Evolutionary conservation across 2,888 invertebrate species (phyloP), one percentile per base, ranked within the genome.

Genomic region (Drosophila hamatofila): DNA sequence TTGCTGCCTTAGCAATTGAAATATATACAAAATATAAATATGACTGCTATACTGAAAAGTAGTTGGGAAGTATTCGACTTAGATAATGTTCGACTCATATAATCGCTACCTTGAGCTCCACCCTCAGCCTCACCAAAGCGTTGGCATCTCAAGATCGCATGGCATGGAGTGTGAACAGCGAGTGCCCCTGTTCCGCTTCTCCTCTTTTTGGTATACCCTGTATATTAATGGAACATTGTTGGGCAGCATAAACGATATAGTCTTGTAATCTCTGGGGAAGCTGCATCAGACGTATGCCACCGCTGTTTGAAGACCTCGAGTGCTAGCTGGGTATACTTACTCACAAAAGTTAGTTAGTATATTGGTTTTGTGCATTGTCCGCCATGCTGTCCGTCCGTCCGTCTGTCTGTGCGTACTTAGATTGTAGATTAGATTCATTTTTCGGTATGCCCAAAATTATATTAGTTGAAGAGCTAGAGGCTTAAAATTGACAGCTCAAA

Each of bases 111-210:
- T 46, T 57, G 35, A 23, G 27, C n/a, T 16, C 25, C 25, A 46
- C 16, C 25, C 44, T 44, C 44, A 44, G 23, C n/a, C n/a, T 16
- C 12, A 6, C 23, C 54, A 69, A 55, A 23, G 79, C 65, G 46
- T 37, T 54, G 64, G 75, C 64, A 80, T 81, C 80, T 67, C 37
- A 79, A 81, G 86, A 85, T 81, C 83, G 86, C 81, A 66, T 72
- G 83, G 71, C 72, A 70, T 67, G 58, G 55, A 83, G 83, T 83
- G 83, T 70, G 85, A 85, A 83, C 87, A 86, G 83, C 84, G 80
- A 80, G 87, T 75, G 73, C n/a, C 3, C 11, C 30, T 11, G 1
- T 12, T 14, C 30, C 56, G 37, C 46, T 49, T 49, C 30, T 59
- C 51, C 25, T 46, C 25, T 54, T 27, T 25, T 46, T 33, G 23